Evolutionary conservation across 37 sponge, comb jelly and placozoan genomes (phyloP).

Genomic region (Lycopodina hypogea): DNA sequence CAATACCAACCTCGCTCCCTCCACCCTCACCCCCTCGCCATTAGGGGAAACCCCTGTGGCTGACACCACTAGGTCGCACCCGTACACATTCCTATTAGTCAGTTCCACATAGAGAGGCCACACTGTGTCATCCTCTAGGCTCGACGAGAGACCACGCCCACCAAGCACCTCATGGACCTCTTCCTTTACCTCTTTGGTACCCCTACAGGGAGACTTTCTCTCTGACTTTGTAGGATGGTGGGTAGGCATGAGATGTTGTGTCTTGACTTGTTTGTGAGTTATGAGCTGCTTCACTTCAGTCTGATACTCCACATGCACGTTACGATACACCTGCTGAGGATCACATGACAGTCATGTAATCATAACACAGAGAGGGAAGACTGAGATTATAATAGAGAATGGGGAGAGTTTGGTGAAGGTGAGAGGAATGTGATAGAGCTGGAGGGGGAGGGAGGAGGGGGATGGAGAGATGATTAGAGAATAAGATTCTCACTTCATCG

Average conservation of each 20-base stretch:
- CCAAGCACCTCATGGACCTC: neutral
- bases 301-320: slow-evolving; percentile 81
- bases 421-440: neutral
- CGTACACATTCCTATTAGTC: slow-evolving; percentile 77
- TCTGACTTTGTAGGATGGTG: neutral
- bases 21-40: neutral
- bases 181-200: no score
- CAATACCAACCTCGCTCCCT: neutral
- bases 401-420: no score
- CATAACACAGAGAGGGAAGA: neutral
- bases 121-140: neutral
- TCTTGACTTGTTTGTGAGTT: slow-evolving; percentile 26
- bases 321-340: slow-evolving; percentile 25
- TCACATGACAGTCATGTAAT: slow-evolving; percentile 10
- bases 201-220: neutral
- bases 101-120: slow-evolving; percentile 87
- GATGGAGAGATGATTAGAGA: neutral
- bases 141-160: neutral
- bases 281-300: slow-evolving; percentile 66
- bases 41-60: slow-evolving; percentile 93
- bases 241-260: neutral
- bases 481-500: slow-evolving; percentile 27
- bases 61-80: slow-evolving; percentile 92
- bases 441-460: neutral
- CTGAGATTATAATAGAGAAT: no score